Conservation (phyloP, 2,888 invertebrate genomes). For the Chirona hameri region DNA sequence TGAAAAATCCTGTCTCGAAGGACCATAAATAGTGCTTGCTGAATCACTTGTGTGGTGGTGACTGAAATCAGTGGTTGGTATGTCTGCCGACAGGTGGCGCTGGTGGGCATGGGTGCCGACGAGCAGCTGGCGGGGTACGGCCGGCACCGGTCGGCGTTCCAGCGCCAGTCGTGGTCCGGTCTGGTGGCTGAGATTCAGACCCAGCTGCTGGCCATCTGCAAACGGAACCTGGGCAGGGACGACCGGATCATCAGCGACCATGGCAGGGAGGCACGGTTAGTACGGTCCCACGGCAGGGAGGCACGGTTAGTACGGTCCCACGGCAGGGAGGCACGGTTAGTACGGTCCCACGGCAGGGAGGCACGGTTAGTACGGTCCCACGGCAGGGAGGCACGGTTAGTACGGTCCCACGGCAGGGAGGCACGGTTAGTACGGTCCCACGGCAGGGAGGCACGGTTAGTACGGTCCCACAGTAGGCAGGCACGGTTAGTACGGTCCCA, state of each 20-base stretch:
- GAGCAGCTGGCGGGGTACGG: constrained; percentile 94
- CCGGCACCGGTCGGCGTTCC: constrained; percentile 66
- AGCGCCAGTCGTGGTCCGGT: constrained; percentile 52
- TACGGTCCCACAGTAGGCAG: no score
- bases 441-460: no score
- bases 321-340: constrained; percentile 48
- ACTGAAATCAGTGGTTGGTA: no score
- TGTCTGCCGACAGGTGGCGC: constrained; percentile 57
- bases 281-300: constrained; percentile 54
- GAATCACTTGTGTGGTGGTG: no score
- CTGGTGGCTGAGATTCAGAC: constrained; percentile 61
- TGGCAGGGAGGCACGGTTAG: constrained; percentile 54
- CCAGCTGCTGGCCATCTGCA: constrained; percentile 81
- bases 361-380: no score
- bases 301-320: constrained; percentile 51
- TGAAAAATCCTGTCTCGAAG: no score
- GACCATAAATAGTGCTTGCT: no score
- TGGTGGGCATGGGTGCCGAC: constrained; percentile 94
- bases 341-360: constrained; percentile 42
- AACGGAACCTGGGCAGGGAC: constrained; percentile 89
- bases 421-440: no score
- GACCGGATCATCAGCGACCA: constrained; percentile 88
- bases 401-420: no score
- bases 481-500: no score
- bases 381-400: no score